Evolutionary conservation across 2,888 invertebrate genomes (phyloP).

Genomic region (Schrankia costaestrigalis): DNA sequence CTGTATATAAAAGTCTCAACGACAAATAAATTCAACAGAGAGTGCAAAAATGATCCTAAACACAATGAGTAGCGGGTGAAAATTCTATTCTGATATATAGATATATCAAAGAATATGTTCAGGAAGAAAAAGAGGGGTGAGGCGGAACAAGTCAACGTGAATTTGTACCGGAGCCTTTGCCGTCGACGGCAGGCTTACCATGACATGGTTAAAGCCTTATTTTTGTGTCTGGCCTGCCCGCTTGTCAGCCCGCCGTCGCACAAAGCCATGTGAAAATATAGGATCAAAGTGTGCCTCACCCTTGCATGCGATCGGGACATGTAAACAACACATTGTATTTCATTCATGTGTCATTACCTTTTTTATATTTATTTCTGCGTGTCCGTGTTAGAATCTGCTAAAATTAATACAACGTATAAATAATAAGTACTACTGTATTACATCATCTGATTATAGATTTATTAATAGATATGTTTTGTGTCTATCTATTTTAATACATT

Average conservation of each 20-base stretch:
- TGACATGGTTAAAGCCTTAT: conserved; percentile 80
- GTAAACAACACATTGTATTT: conserved; percentile 49
- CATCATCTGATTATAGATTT: too few species aligned
- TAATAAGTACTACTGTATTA: too few species aligned
- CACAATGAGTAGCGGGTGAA: too few species aligned
- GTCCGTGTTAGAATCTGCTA: too few species aligned
- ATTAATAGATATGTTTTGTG: too few species aligned
- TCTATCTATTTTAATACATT: too few species aligned
- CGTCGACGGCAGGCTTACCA: conserved; percentile 78
- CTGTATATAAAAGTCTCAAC: too few species aligned
- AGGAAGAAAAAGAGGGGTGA: conserved; percentile 44
- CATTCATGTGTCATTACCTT: conserved; percentile 45
- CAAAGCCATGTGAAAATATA: conserved; percentile 78
- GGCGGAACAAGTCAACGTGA: conserved; percentile 69
- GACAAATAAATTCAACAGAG: too few species aligned
- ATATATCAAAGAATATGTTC: conserved; percentile 47
- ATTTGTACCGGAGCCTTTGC: conserved; percentile 77
- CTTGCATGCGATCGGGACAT: conserved; percentile 54
- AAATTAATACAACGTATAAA: too few species aligned
- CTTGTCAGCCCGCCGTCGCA: conserved; percentile 76
- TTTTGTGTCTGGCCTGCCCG: conserved; percentile 77
- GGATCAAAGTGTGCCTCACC: conserved; percentile 74
- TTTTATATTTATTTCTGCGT: conserved; percentile 29
- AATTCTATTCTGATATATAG: conserved; percentile 7
- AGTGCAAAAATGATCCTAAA: too few species aligned